A percentile compares a stretch with the other conserved stretches of the same genome.
phyloP scores from a whole-genome alignment of 2,888 invertebrate genomes.

The Hololepta plana region DNA sequence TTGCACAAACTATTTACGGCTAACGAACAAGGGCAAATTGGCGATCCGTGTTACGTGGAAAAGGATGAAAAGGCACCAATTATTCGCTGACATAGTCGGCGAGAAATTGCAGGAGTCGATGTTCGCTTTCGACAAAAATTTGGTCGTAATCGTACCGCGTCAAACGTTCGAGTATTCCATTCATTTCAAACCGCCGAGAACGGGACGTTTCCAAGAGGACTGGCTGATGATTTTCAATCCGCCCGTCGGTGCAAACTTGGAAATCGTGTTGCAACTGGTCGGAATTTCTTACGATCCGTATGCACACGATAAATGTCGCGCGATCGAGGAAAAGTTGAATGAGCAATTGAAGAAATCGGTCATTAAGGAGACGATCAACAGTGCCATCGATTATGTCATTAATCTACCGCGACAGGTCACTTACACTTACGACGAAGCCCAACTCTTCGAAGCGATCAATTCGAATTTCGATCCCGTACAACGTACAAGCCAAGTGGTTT shows the following conservation, averaged over 20 bases:
- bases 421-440: conserved; percentile 13
- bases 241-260: too few species aligned
- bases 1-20: conserved; percentile 10
- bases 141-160: conserved; percentile 6
- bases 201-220: too few species aligned
- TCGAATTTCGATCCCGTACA: conserved; percentile 10
- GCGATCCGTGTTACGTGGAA: conserved; percentile 14
- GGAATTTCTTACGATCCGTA: too few species aligned
- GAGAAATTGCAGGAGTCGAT: conserved; percentile 4
- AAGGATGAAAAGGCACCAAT: conserved; percentile 3
- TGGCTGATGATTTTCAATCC: too few species aligned
- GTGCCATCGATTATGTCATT: too few species aligned
- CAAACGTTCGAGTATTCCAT: conserved; percentile 5
- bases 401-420: too few species aligned
- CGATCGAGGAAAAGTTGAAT: too few species aligned
- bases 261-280: too few species aligned
- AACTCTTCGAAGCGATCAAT: conserved; percentile 17
- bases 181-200: conserved; percentile 7
- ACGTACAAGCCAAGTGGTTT: conserved; percentile 14
- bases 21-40: conserved; percentile 14
- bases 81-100: conserved; percentile 7
- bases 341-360: too few species aligned
- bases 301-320: too few species aligned
- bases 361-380: too few species aligned
- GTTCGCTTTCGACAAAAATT: conserved; percentile 8